Percentiles rank a stretch among this genome's conserved stretches.
Conservation (phyloP, 2,113 vertebrate genomes). For the Nothocercus julius region DNA sequence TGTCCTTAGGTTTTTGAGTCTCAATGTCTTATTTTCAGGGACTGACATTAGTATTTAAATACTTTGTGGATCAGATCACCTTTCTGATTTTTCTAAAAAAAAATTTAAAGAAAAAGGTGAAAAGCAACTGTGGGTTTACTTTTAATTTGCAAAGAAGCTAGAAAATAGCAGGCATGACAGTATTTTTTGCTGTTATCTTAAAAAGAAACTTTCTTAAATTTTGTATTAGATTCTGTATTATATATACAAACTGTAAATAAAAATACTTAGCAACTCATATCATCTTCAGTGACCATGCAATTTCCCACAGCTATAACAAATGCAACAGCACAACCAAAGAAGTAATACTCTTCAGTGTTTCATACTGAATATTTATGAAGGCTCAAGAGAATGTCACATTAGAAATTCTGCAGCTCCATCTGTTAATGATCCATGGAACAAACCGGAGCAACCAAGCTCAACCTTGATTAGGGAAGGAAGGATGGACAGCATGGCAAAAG, state of each 20-base stretch:
- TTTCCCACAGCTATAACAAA: neutral
- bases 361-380: neutral
- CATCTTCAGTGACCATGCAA: neutral
- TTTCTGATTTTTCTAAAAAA: neutral
- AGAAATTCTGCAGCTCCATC: neutral
- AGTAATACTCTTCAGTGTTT: neutral
- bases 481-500: neutral
- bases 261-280: neutral
- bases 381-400: neutral
- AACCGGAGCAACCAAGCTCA: neutral
- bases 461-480: neutral
- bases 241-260: neutral
- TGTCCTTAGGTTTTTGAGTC: neutral
- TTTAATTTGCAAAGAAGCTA: neutral
- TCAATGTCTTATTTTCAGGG: neutral
- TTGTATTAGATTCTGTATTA: neutral
- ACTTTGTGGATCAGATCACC: neutral
- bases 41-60: neutral
- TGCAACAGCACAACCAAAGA: neutral
- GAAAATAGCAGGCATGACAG: neutral
- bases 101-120: neutral
- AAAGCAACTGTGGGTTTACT: neutral
- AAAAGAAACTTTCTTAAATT: neutral
- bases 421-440: constrained; percentile 2
- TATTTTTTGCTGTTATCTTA: neutral